Base-by-base conservation (phyloP, 2,888 invertebrate genomes). In the Drosophila nr. perissopoda region DNA sequence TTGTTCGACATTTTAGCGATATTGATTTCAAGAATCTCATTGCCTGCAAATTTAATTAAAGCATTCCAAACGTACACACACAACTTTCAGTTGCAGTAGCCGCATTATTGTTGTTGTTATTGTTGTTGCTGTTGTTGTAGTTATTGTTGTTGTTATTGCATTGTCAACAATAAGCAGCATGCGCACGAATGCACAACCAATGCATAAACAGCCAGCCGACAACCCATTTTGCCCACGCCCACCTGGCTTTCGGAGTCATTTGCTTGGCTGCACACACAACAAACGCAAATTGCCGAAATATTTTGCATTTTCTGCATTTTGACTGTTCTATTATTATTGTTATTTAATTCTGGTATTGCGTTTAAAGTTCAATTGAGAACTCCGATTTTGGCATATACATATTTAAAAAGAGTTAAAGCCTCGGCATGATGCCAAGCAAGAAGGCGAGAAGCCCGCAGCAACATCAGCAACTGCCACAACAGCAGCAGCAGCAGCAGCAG, bases 161-260 rank as follows among this genome's bases (percentile, higher is more conserved):
- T 82, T 83, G 83, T 76, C 83, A 81, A 81, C 81, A 81, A 76
- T 80, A 73, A 82, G 75, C 79, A 79, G 64, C 70, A 68, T 79
- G 63, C 77, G 60, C 81, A 58, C 67, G 60, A 76, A 29, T 68
- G 81, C 64, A 61, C 73, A 71, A 21, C 38, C 68, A 69, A 69
- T 69, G 80, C 82, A 79, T 80, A 76, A 81, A 77, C 79, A 81
- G 63, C 33, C 57, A 38, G 46, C 36, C 53, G 52, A 18, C 52
- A 4, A 46, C 36, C 31, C 7, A 16, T 27, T 18, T 16, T 7
- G 54, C 16, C 21, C 51, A 16, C 48, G 18, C 21, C 63, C 65
- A 77, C 74, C 74, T 66, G 64, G 38, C 27, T 53, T 38, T 34
- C 53, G 25, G 70, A 68, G 63, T 70, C 64, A 54, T 65, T 67